Percentiles rank a stretch among this genome's conserved stretches.
These are phyloP conservation scores for Dermatemys mawii DNA, from an alignment of 2,113 vertebrate species.

Conservation along the genomic window DNA sequence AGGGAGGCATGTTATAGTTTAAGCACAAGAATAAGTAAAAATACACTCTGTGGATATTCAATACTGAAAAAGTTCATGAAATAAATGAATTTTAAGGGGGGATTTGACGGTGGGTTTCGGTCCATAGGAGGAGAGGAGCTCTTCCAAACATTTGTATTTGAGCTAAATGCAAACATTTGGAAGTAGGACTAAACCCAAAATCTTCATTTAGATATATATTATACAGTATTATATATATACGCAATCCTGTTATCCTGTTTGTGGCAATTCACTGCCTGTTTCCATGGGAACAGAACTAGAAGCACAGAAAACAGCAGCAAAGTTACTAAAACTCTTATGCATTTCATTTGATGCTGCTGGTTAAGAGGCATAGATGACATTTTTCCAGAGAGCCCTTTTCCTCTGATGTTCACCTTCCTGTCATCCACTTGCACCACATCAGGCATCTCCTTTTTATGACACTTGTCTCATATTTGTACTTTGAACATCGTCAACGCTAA, in stretches of 20 bases:
- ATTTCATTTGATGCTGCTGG: neutral
- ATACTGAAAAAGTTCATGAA: neutral
- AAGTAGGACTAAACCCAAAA: neutral
- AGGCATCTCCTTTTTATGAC: neutral
- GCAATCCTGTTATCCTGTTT: neutral
- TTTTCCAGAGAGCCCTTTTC: neutral
- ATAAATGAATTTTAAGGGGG: neutral
- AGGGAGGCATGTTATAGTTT: neutral
- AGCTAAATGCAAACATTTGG: neutral
- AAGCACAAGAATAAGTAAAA: neutral
- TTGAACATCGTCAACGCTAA: neutral
- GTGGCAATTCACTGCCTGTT: neutral
- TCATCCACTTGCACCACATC: neutral
- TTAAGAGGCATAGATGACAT: neutral
- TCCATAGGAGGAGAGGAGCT: neutral
- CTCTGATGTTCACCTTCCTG: neutral
- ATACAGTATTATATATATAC: neutral
- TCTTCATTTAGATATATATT: neutral
- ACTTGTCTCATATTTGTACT: neutral
- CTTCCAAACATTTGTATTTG: neutral
- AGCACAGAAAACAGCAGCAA: neutral
- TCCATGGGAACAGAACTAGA: slow-evolving; percentile 15
- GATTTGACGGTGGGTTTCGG: neutral
- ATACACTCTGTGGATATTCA: neutral
- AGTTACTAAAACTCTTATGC: neutral